Evolutionary conservation across 2,113 vertebrate species (phyloP).

Genomic region (Bambusicola thoracicus): DNA sequence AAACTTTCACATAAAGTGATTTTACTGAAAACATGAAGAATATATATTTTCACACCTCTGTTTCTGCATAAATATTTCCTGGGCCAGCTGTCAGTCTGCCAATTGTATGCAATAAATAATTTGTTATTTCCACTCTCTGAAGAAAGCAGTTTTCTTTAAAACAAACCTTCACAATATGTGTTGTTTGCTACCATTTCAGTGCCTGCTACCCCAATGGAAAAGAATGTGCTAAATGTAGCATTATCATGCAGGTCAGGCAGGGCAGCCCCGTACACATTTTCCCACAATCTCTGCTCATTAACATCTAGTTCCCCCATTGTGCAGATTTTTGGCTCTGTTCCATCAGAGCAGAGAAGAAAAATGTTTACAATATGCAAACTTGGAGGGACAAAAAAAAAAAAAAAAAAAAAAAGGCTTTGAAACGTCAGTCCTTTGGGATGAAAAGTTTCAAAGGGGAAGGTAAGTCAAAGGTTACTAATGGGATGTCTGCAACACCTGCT

Average conservation of each 20-base stretch:
- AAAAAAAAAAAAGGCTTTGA: conserved; percentile 11
- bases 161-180: conserved; percentile 54
- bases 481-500: conserved; percentile 66
- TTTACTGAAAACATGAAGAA: conserved; percentile 34
- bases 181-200: conserved; percentile 68
- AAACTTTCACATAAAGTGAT: neutral
- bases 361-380: conserved; percentile 75
- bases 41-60: neutral
- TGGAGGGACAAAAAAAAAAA: neutral
- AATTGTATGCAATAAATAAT: conserved; percentile 49
- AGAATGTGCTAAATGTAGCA: conserved; percentile 78
- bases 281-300: conserved; percentile 78
- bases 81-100: conserved; percentile 23
- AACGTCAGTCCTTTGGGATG: conserved; percentile 56
- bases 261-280: conserved; percentile 68
- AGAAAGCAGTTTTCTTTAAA: conserved; percentile 64
- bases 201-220: conserved; percentile 67
- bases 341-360: conserved; percentile 64
- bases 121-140: conserved; percentile 60
- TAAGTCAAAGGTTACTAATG: conserved; percentile 72
- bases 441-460: conserved; percentile 64
- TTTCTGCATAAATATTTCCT: conserved; percentile 30
- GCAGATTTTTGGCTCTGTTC: conserved; percentile 70
- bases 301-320: conserved; percentile 74
- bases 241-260: conserved; percentile 75